Base-by-base conservation (phyloP, 2,113 vertebrate genomes). In the Tyto alba region DNA sequence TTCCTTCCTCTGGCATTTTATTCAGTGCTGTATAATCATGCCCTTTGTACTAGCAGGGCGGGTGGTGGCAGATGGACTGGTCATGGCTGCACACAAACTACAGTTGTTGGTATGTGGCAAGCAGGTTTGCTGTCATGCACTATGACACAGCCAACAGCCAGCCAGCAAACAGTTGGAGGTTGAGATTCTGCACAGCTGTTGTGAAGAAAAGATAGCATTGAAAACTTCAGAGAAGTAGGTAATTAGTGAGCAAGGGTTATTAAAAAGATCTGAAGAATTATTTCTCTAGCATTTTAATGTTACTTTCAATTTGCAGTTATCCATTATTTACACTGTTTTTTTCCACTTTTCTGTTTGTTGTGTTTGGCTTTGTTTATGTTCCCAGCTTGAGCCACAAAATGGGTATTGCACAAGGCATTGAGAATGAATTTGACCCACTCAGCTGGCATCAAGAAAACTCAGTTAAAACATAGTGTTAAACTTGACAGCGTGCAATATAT, bases 1-100 rank as follows among this genome's bases (percentile, higher is more conserved):
- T 96, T 94, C 73, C 88, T 77, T 93, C 72, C 93, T 93, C 67
- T 16, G 17, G 55, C 45, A 83, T 38, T 85, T 95, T 74, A 69
- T 64, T 90, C 47, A 30, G 43, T 0, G 0, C 48, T 53, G 59
- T n/a, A 56, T 50, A 56, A 74, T 27, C 50, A 18, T 38, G 59
- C 34, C 69, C 88, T 81, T 74, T 77, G 67, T 92, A 27, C 85
- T 78, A 72, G 92, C 83, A 78, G 0, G 10, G 71, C 47, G 3
- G 26, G 25, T 16, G 67, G 67, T 43, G 79, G 91, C 93, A 96
- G 91, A 93, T 80, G 85, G 92, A 60, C 71, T 3, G 32, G 74
- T 47, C 63, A 3, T 47, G 71, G 90, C 82, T 83, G 85, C n/a
- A 27, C 62, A 27, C 47, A 62, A 7, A 57, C 53, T 41, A 59